phyloP scores from a whole-genome alignment of 2,888 invertebrate genomes.

The Dichetophora obliterata region DNA sequence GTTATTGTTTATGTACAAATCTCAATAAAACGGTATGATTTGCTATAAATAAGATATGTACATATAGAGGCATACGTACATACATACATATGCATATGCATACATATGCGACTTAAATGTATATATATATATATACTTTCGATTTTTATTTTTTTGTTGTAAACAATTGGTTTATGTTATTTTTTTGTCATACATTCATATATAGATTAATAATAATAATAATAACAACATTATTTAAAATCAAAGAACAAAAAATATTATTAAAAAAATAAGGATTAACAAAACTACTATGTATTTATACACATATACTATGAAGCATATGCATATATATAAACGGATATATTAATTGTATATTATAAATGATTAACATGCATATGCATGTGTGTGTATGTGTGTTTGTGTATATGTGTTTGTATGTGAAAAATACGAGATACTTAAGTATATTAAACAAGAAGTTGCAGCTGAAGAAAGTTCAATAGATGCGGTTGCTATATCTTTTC shows the following conservation, averaged over 20 bases:
- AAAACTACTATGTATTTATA: not conserved
- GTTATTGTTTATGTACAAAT: constrained; percentile 41
- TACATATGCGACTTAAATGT: constrained; percentile 2
- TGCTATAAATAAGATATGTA: constrained; percentile 21
- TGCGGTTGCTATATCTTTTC: too few species aligned
- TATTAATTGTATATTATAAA: not conserved
- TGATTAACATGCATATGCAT: constrained; percentile 2
- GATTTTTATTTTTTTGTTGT: constrained; percentile 16
- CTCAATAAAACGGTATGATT: constrained; percentile 38
- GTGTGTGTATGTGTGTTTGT: not conserved
- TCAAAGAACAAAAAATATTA: not conserved
- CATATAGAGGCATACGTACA: constrained; percentile 1
- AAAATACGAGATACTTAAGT: not conserved
- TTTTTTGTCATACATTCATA: not conserved
- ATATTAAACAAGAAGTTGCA: not conserved
- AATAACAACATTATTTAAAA: not conserved
- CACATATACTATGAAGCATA: not conserved
- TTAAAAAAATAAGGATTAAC: constrained; percentile 5
- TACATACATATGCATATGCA: constrained; percentile 6
- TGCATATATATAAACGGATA: not conserved
- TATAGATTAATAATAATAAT: not conserved
- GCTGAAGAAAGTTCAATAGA: too few species aligned
- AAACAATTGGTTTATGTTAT: not conserved
- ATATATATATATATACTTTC: constrained; percentile 14
- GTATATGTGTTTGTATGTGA: not conserved